Conservation (phyloP, 2,797 vertebrate genomes). For the Zalophus californianus region DNA sequence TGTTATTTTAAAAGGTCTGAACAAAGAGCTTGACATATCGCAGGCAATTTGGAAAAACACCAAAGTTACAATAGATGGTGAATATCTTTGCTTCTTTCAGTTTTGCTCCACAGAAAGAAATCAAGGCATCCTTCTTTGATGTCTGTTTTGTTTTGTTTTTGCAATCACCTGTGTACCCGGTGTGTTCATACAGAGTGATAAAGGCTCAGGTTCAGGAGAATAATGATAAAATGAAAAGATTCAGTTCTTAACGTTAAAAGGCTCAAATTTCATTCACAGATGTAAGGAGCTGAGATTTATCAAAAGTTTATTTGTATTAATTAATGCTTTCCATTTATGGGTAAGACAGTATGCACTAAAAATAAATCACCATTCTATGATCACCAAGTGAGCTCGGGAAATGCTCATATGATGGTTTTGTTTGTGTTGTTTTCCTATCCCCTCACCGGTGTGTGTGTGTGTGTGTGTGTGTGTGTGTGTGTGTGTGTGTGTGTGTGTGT, state of each 20-base stretch:
- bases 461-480: too few relatives aligned
- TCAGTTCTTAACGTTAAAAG: neutral
- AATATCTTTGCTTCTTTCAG: slow-evolving; percentile 51
- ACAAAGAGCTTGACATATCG: slow-evolving; percentile 65
- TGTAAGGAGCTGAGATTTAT: slow-evolving; percentile 22
- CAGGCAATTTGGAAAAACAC: slow-evolving; percentile 69
- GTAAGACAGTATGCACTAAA: neutral
- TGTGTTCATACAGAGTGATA: neutral
- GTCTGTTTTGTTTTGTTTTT: slow-evolving; percentile 36
- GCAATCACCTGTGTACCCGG: neutral
- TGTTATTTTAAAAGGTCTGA: slow-evolving; percentile 72
- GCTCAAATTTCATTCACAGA: slow-evolving; percentile 30
- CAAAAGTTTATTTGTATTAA: slow-evolving; percentile 49
- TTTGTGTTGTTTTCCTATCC: neutral
- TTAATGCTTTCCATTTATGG: slow-evolving; percentile 21
- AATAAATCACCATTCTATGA: neutral
- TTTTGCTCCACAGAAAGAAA: slow-evolving; percentile 37
- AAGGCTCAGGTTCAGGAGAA: slow-evolving; percentile 10
- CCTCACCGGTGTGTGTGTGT: neutral
- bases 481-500: neutral
- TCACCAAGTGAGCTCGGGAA: neutral
- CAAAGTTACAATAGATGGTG: slow-evolving; percentile 51
- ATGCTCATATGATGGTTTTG: neutral
- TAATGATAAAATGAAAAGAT: slow-evolving; percentile 40
- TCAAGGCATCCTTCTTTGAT: neutral